A percentile compares a stretch with the other conserved stretches of the same genome.
Evolutionary conservation across 2,888 invertebrate species (phyloP).

Genomic region (Glyphotaelius pellucidus): DNA sequence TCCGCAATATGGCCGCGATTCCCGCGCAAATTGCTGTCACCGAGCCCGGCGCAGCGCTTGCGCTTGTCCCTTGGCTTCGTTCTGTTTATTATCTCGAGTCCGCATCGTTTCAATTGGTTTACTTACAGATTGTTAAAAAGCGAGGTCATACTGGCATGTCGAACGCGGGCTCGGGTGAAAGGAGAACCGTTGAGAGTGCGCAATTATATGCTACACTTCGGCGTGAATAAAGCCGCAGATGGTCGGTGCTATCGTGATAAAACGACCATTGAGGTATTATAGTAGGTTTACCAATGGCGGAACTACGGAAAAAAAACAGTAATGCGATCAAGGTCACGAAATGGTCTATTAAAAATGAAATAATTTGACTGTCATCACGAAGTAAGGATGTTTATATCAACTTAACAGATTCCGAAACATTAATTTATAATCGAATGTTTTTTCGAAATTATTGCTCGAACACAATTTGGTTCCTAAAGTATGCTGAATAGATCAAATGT

Average conservation of each 20-base stretch:
- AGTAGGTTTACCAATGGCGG: background rate
- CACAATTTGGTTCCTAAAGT: too few relatives aligned
- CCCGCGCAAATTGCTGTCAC: slow-evolving; percentile 48
- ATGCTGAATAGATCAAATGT: too few relatives aligned
- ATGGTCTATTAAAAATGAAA: background rate
- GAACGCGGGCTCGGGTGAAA: slow-evolving; percentile 13
- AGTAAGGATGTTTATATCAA: background rate
- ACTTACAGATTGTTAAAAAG: slow-evolving; percentile 44
- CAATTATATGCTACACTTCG: background rate
- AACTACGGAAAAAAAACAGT: background rate
- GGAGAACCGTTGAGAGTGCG: background rate
- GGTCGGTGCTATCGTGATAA: background rate
- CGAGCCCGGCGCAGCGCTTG: slow-evolving; percentile 28
- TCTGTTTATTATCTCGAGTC: slow-evolving; percentile 38
- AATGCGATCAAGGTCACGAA: background rate
- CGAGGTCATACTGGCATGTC: slow-evolving; percentile 26
- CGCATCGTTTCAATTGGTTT: slow-evolving; percentile 42
- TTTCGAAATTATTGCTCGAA: background rate
- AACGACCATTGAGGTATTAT: background rate
- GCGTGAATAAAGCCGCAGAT: background rate
- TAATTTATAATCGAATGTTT: background rate
- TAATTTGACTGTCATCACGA: background rate
- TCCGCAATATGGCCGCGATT: slow-evolving; percentile 36
- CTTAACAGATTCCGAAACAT: background rate
- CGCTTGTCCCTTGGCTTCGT: slow-evolving; percentile 27